These are phyloP conservation scores for Diarsia rubi DNA, from an alignment of 2,888 invertebrate genomes.

Conservation along the genomic window DNA sequence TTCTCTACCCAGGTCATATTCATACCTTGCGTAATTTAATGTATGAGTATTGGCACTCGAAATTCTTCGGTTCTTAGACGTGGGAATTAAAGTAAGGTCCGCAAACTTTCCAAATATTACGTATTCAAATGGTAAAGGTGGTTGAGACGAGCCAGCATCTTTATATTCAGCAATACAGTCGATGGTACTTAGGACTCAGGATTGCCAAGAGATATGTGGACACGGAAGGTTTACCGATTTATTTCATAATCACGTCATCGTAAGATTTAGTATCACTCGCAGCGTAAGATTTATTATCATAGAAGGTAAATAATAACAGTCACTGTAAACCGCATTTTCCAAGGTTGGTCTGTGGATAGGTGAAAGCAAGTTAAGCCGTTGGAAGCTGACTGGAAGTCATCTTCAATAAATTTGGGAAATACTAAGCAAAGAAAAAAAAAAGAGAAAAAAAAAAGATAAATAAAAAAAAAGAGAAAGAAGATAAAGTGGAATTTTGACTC, in stretches of 20 bases:
- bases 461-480: too few relatives aligned
- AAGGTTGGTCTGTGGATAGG: neutral
- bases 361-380: neutral
- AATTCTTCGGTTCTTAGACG: constrained; percentile 43
- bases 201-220: neutral
- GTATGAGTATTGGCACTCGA: constrained; percentile 12
- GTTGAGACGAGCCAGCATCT: constrained; percentile 31
- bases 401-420: neutral
- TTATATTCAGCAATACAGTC: constrained; percentile 36
- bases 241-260: neutral
- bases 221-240: constrained; percentile 5
- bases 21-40: constrained; percentile 9
- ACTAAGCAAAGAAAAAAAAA: too few relatives aligned
- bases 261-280: neutral
- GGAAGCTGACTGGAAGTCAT: neutral
- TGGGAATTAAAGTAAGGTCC: constrained; percentile 52
- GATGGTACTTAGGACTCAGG: constrained; percentile 15
- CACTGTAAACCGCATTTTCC: neutral
- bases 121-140: constrained; percentile 42
- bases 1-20: neutral
- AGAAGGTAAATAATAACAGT: neutral
- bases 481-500: neutral
- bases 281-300: neutral
- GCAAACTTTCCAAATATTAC: constrained; percentile 60
- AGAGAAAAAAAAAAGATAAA: too few relatives aligned